Evolutionary conservation across 2,888 invertebrate genomes (phyloP), one percentile per base, ranked within the genome.

Genomic region (Gymnocheta viridis): DNA sequence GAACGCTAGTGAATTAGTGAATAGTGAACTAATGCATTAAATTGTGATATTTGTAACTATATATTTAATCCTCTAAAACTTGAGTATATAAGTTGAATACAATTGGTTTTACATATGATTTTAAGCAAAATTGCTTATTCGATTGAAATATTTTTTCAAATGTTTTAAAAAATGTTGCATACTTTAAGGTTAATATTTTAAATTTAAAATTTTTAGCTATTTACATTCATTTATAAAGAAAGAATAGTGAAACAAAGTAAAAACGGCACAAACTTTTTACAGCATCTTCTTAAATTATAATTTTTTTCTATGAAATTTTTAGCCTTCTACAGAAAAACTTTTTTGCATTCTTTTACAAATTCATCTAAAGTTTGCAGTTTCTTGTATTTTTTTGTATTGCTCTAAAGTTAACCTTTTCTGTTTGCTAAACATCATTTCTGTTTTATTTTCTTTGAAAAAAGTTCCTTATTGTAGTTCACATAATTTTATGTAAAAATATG

Each of bases 401-500:
- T 54, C 24, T 17, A 51, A 24, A 24, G 6, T 7, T 32, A 56
- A 56, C 14, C 22, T 72, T 60, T 47, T 19, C 12, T 32, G 7
- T 7, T 44, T 44, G 7, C 17, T 19, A 19, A 3, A 38, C 19
- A 47, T 7, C 17, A 24, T 12, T 19, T 32, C 0, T 49, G 12
- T 54, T 49, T 73, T 27, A 17, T 7, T 54, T 54, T 22, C 4
- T 24, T 1, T 24, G 17, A 35, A 49, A 19, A 41, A 51, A 62
- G 60, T 5, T 32, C 60, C 22, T 51, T 22, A 51, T 35, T 69
- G 17, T 10, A 38, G 69, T 27, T 51, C 7, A 5, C 29, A 56
- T 29, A 70, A 54, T 41, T 56, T 29, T 29, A 70, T 70, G 54
- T 22, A 70, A 70, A 54, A 54, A 27, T 41, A 38, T 38, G 22